Base-by-base conservation (phyloP, 2,113 vertebrate genomes). In the Chitala chitala region DNA sequence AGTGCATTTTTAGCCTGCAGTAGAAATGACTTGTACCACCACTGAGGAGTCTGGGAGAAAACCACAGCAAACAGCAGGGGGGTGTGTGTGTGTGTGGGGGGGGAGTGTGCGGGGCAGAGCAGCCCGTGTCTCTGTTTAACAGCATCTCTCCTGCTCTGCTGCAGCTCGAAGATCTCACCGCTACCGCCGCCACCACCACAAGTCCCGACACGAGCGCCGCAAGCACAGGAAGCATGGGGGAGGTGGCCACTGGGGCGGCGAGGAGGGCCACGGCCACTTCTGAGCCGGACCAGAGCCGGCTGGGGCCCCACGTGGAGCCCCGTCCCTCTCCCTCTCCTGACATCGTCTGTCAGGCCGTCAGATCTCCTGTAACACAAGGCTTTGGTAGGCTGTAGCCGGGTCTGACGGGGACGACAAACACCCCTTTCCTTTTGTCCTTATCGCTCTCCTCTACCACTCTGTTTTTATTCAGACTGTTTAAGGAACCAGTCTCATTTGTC, bases 81-180 rank as follows among this genome's bases (percentile, higher is more conserved):
- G 8, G 48, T 2, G 48, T 51, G 12, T 51, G 48, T 20, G 12
- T 51, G 48, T n/a, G n/a, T n/a, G n/a, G n/a, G n/a, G n/a, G n/a
- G n/a, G n/a, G n/a, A n/a, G n/a, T n/a, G n/a, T n/a, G n/a, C n/a
- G n/a, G n/a, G 7, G 48, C 8, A 3, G 7, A 51, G 20, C 2
- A 15, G 20, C 12, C 2, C 20, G 8, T 7, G 24, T 26, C 38
- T 9, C 10, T 26, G 7, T 4, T 50, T 20, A 29, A 22, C 20
- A 31, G 61, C 22, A n/a, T 0, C 26, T 75, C 31, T 64, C 24
- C 71, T 70, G 17, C 77, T 36, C 71, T 36, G 77, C 75, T 51
- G 65, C 89, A 96, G 95, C 94, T 79, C 90, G 94, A 77, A 86
- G 94, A 79, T 92, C 93, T 22, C 94, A 95, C 77, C 92, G 95